phyloP scores from a whole-genome alignment of 37 sponge, comb jelly and placozoan species.

The Ephydatia muelleri region DNA sequence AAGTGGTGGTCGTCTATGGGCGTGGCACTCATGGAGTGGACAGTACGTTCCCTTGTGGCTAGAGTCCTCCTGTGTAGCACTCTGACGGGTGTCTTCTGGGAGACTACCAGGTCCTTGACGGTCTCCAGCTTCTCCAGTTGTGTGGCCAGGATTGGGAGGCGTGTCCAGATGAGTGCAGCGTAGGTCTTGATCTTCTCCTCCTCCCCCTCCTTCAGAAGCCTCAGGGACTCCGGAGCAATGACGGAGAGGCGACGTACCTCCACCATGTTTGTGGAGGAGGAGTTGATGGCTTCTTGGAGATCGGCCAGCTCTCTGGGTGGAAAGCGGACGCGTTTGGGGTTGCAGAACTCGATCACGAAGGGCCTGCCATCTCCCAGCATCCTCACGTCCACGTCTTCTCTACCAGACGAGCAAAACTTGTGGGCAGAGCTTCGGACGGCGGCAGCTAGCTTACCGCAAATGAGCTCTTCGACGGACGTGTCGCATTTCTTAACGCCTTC shows the following conservation, averaged over 20 bases:
- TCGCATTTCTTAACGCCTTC: constrained; percentile 83
- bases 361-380: constrained; percentile 95
- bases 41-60: constrained; percentile 50
- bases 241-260: constrained; percentile 45
- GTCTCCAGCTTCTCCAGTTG: constrained; percentile 32
- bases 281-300: constrained; percentile 65
- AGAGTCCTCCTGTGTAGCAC: constrained; percentile 91
- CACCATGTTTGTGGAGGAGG: constrained; percentile 26
- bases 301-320: constrained; percentile 6
- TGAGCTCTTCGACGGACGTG: constrained; percentile 82
- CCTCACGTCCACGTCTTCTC: constrained; percentile 97
- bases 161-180: constrained; percentile 67
- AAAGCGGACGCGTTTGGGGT: constrained; percentile 54
- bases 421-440: constrained; percentile 2
- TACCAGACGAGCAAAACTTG: constrained; percentile 88
- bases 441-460: constrained; percentile 28
- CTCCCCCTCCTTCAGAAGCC: constrained; percentile 86
- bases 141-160: constrained; percentile 23
- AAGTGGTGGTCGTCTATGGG: constrained; percentile 73
- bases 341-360: constrained; percentile 77
- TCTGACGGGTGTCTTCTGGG: constrained; percentile 94
- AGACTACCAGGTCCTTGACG: constrained; percentile 50
- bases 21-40: constrained; percentile 53
- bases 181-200: constrained; percentile 88
- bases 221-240: constrained; percentile 45